Evolutionary conservation across 2,113 vertebrate species (phyloP).

Genomic region (Oncorhynchus mykiss): DNA sequence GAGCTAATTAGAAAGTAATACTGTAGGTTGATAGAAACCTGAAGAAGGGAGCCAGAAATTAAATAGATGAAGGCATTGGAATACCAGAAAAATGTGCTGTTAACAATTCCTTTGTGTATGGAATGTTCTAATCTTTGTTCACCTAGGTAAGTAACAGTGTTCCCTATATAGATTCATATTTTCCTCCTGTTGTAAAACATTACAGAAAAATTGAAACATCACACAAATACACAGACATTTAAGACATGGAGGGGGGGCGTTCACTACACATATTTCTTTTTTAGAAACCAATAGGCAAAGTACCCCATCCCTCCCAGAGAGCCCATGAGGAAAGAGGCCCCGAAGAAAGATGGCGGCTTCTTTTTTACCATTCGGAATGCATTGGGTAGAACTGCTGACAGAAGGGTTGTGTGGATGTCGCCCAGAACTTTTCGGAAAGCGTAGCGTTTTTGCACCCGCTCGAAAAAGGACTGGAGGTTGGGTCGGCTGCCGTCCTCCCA

Average conservation of each 20-base stretch:
- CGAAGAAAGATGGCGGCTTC: constrained; percentile 98
- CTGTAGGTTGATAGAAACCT: constrained; percentile 11
- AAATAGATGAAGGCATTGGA: constrained; percentile 60
- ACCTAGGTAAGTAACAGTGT: constrained; percentile 69
- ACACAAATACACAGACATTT: constrained; percentile 90
- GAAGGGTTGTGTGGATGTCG: constrained; percentile 95
- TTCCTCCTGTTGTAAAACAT: constrained; percentile 81
- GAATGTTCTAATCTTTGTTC: constrained; percentile 88
- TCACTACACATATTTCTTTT: constrained; percentile 99
- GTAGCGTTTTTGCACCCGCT: constrained; percentile 95
- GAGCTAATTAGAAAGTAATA: constrained; percentile 29
- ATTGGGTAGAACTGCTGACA: constrained; percentile 95
- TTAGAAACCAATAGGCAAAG: constrained; percentile 99
- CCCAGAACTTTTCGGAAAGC: constrained; percentile 97
- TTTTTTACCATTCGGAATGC: constrained; percentile 98
- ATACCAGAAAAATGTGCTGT: constrained; percentile 75
- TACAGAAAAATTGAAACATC: constrained; percentile 86
- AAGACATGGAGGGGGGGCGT: constrained; percentile 77
- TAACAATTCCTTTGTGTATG: constrained; percentile 83
- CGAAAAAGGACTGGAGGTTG: constrained; percentile 95
- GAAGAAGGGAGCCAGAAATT: constrained; percentile 30
- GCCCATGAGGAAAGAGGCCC: constrained; percentile 98
- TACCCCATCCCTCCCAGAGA: constrained; percentile 99
- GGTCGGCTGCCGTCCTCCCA: constrained; percentile 97
- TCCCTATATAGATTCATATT: constrained; percentile 81